phyloP scores from a whole-genome alignment of 1,140 invertebrate species.

The Pogonomyrmex californicus region DNA sequence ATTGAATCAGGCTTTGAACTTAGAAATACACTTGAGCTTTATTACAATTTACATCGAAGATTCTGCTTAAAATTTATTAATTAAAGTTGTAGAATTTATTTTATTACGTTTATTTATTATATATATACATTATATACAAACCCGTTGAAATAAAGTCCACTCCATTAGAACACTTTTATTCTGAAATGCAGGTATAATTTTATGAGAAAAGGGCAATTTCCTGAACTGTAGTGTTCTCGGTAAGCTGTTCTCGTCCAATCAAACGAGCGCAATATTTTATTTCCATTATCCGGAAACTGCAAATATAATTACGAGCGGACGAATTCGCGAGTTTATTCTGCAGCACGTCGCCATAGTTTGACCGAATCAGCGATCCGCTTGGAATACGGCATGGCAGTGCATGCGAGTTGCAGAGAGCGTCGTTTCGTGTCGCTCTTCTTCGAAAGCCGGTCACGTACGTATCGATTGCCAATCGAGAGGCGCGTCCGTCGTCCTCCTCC shows the following conservation, averaged over 20 bases:
- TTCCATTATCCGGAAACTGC: constrained; percentile 31
- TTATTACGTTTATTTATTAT: neutral
- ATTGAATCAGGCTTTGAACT: constrained; percentile 4
- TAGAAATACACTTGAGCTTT: neutral
- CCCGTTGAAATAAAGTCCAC: constrained; percentile 1
- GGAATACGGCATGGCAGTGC: constrained; percentile 45
- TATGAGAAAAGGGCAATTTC: neutral
- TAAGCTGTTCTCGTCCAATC: neutral
- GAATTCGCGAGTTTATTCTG: constrained; percentile 37
- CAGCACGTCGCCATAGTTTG: constrained; percentile 41
- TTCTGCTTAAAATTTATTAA: neutral
- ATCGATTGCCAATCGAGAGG: constrained; percentile 61
- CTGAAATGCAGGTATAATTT: neutral
- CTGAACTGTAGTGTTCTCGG: no score
- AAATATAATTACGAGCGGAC: constrained; percentile 45
- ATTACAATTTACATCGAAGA: neutral
- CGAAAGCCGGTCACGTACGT: constrained; percentile 71
- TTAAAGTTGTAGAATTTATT: neutral
- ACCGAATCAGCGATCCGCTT: constrained; percentile 32
- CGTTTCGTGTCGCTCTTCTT: constrained; percentile 41
- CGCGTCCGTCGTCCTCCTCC: constrained; percentile 7
- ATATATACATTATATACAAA: no score
- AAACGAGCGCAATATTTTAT: constrained; percentile 34
- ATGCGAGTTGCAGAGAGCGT: neutral
- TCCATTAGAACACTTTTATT: neutral